A percentile compares a stretch with the other conserved stretches of the same genome.
Conservation (phyloP, 2,113 vertebrate species). For the Entomyzon cyanotis region DNA sequence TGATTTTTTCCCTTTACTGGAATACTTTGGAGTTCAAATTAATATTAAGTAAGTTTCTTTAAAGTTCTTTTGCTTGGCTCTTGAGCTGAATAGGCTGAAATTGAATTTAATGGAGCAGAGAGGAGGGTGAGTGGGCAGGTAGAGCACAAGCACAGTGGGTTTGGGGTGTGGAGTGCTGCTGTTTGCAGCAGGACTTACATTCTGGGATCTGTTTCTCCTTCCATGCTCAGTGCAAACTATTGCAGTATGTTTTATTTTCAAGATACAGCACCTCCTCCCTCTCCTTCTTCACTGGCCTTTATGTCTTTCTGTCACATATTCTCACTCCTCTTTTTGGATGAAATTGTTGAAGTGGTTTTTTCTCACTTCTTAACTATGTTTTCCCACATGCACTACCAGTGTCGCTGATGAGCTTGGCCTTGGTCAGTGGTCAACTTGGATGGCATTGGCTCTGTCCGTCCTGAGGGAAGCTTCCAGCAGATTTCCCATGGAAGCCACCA, state of each 20-base stretch:
- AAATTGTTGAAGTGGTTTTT: neutral
- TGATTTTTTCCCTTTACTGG: neutral
- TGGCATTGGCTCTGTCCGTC: neutral
- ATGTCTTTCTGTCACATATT: neutral
- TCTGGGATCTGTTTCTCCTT: neutral
- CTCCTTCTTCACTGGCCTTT: neutral
- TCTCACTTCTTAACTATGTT: neutral
- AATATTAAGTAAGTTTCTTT: constrained; percentile 17
- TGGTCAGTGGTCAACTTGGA: rapidly evolving
- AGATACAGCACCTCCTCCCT: neutral
- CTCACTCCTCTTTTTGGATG: neutral
- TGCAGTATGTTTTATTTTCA: neutral
- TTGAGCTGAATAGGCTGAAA: neutral
- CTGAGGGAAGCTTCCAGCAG: neutral
- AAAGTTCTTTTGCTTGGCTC: neutral
- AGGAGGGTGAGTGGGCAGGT: neutral
- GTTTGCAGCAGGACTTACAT: rapidly evolving
- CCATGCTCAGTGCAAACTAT: neutral
- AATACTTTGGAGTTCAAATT: neutral
- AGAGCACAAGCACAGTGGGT: neutral
- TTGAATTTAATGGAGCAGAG: neutral
- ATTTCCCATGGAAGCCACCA: neutral
- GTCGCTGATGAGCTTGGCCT: neutral
- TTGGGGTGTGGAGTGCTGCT: rapidly evolving
- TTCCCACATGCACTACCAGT: rapidly evolving